These are phyloP conservation scores for Sebastes ruberrimus DNA, from an alignment of 2,797 vertebrate genomes.

Conservation along the genomic window DNA sequence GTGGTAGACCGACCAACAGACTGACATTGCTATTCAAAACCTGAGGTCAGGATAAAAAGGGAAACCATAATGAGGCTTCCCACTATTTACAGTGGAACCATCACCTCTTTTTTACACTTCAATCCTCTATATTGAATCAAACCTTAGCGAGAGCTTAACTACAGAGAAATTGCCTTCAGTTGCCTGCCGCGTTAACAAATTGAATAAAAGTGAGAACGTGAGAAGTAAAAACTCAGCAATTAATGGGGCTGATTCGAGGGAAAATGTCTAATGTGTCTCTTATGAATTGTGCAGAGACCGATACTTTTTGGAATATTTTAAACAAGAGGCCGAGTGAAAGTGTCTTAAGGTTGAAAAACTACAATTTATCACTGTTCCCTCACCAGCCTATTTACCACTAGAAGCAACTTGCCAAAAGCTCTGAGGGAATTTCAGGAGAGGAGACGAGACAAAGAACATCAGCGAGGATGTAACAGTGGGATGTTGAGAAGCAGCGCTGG, in stretches of 20 bases:
- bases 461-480: slow-evolving; percentile 35
- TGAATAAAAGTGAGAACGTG: slow-evolving; percentile 8
- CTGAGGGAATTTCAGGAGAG: slow-evolving; percentile 30
- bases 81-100: neutral
- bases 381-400: neutral
- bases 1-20: neutral
- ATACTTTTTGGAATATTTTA: neutral
- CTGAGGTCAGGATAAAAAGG: neutral
- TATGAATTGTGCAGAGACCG: neutral
- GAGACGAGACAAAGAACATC: slow-evolving; percentile 43
- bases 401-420: slow-evolving; percentile 14
- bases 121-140: slow-evolving; percentile 9
- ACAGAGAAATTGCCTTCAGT: neutral
- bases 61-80: neutral
- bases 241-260: neutral
- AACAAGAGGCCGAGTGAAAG: neutral
- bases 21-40: neutral
- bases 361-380: neutral
- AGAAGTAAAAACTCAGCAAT: slow-evolving; percentile 4
- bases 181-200: slow-evolving; percentile 23
- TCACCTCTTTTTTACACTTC: neutral
- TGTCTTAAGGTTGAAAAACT: neutral
- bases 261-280: neutral
- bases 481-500: slow-evolving; percentile 30
- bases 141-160: neutral